These are phyloP conservation scores for Hemitrygon akajei DNA, from an alignment of 2,797 vertebrate species.

Conservation along the genomic window DNA sequence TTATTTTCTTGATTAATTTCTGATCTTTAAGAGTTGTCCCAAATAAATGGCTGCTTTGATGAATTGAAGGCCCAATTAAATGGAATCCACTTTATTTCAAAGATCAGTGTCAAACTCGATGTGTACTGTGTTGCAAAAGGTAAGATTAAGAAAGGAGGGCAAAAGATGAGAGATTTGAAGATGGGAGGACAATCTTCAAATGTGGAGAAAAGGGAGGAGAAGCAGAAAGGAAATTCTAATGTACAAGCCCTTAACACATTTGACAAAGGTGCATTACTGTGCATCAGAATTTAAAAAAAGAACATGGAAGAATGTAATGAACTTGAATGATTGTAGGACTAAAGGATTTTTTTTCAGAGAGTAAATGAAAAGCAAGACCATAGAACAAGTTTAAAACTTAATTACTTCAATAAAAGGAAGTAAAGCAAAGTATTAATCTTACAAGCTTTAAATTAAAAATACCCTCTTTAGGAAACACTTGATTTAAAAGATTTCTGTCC, in stretches of 20 bases:
- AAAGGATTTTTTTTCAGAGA: neutral
- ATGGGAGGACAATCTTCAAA: neutral
- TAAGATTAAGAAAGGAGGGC: no score
- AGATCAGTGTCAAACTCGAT: no score
- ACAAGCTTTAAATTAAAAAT: neutral
- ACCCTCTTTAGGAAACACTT: neutral
- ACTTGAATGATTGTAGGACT: neutral
- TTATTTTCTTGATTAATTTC: no score
- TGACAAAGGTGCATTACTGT: neutral
- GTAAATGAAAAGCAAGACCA: neutral
- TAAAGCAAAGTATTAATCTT: neutral
- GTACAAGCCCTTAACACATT: neutral
- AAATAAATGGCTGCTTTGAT: no score
- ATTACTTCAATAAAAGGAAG: neutral
- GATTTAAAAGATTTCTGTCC: neutral
- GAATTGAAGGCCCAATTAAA: no score
- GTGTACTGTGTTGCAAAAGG: no score
- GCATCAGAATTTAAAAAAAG: neutral
- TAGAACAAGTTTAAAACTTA: neutral
- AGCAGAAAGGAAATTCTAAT: neutral
- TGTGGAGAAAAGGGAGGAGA: neutral
- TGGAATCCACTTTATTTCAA: no score
- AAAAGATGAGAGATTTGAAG: no score
- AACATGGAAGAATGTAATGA: neutral
- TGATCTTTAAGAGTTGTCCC: no score